Evolutionary conservation across 2,888 invertebrate genomes (phyloP), one percentile per base, ranked within the genome.

Genomic region (Gymnosoma rotundatum): DNA sequence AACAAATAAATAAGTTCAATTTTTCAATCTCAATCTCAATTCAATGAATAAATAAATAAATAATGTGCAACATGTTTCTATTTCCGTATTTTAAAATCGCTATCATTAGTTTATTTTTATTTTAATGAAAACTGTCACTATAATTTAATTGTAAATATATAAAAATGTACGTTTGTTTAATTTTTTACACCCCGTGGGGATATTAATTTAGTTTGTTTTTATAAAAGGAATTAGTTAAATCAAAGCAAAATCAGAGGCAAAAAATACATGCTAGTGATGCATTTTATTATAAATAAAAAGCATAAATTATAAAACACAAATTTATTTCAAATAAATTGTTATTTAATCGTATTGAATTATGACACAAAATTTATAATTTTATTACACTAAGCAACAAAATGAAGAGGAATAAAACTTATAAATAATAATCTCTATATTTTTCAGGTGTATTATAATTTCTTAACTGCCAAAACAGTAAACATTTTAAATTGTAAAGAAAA

Each of bases 61-160:
- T 25, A n/a, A n/a, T n/a, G n/a, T n/a, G n/a, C n/a, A n/a, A n/a
- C n/a, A n/a, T n/a, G n/a, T n/a, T n/a, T n/a, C n/a, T n/a, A n/a
- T n/a, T n/a, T n/a, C n/a, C n/a, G n/a, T n/a, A n/a, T n/a, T n/a
- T 45, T 64, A 36, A 56, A 54, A 64, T 72, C 36, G n/a, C n/a
- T n/a, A n/a, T n/a, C n/a, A n/a, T n/a, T n/a, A 60, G 54, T 42
- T 64, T 4, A 2, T 32, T 56, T 20, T 56, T 69, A 38, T 38
- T 48, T 32, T 52, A 16, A 25, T 60, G n/a, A 18, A 64, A 72
- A 63, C 54, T 67, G 52, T 69, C 25, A 16, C 32, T n/a, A 66
- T 66, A 56, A 61, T 74, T 80, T 74, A 54, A 67, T 74, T 74
- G 32, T 67, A 73, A 73, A 73, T 73, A 73, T 79, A 42, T 79